Conservation (phyloP, 2,888 invertebrate species). For the Agrilus cyanescens region DNA sequence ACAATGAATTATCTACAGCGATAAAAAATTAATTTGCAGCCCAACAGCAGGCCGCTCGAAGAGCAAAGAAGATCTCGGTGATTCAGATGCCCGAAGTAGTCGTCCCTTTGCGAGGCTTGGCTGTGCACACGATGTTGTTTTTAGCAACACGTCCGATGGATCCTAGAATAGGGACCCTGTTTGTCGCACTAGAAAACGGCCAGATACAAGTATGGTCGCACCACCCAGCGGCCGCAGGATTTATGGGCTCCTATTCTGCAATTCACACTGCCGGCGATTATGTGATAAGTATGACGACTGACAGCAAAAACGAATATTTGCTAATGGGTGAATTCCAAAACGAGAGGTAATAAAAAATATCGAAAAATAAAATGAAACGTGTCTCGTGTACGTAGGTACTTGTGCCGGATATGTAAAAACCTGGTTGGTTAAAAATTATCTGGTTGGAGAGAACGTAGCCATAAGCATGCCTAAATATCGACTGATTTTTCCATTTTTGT, state of each 20-base stretch:
- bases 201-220: conserved; percentile 72
- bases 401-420: conserved; percentile 68
- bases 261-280: conserved; percentile 56
- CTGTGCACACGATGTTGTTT: conserved; percentile 57
- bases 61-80: conserved; percentile 32
- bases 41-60: conserved; percentile 19
- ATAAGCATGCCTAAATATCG: conserved; percentile 51
- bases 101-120: conserved; percentile 40
- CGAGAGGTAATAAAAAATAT: background rate
- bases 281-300: conserved; percentile 57
- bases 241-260: conserved; percentile 55
- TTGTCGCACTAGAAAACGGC: conserved; percentile 65
- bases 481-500: conserved; percentile 60
- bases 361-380: background rate
- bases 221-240: conserved; percentile 55
- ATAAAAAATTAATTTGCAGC: background rate
- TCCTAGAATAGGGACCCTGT: conserved; percentile 46
- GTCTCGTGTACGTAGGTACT: conserved; percentile 29
- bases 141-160: conserved; percentile 46
- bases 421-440: conserved; percentile 61
- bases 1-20: background rate
- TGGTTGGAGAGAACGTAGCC: conserved; percentile 39
- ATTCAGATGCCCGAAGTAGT: conserved; percentile 34
- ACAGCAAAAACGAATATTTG: conserved; percentile 56
- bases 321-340: conserved; percentile 46